Evolutionary conservation across 2,888 invertebrate species (phyloP).

Genomic region (Metacarcinus magister): DNA sequence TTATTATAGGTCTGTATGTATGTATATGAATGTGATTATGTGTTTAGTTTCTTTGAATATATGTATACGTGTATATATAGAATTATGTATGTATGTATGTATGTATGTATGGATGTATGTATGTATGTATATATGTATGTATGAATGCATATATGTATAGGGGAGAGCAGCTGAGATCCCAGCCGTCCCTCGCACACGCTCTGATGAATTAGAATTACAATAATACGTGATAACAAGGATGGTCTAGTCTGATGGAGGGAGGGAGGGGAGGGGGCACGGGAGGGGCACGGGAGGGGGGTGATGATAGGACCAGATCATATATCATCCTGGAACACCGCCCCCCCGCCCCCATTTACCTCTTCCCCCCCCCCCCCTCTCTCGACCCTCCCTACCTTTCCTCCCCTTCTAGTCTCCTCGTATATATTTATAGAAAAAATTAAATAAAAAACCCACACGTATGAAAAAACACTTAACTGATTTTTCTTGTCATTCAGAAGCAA

Average conservation of each 20-base stretch:
- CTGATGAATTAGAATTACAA: slow-evolving; percentile 43
- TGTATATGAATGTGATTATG: no score
- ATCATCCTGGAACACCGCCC: not conserved
- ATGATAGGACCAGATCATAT: not conserved
- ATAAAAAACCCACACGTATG: not conserved
- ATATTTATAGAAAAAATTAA: not conserved
- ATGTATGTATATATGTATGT: not conserved
- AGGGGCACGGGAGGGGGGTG: not conserved
- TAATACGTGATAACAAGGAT: slow-evolving; percentile 31
- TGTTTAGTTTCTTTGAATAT: no score
- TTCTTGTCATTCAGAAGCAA: slow-evolving; percentile 6
- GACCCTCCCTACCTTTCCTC: not conserved
- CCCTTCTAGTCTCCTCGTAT: not conserved
- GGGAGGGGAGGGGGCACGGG: not conserved
- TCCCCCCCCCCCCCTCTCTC: not conserved
- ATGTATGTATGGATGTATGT: not conserved
- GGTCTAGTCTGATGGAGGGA: not conserved
- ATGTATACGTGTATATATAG: not conserved
- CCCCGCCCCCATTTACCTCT: not conserved
- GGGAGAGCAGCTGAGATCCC: not conserved
- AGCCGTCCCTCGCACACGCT: not conserved
- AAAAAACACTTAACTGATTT: not conserved
- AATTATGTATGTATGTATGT: slow-evolving; percentile 17
- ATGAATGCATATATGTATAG: not conserved
- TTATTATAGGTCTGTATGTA: no score